Evolutionary conservation across 2,797 vertebrate genomes (phyloP).

Genomic region (Dendrocincla tyrannina): DNA sequence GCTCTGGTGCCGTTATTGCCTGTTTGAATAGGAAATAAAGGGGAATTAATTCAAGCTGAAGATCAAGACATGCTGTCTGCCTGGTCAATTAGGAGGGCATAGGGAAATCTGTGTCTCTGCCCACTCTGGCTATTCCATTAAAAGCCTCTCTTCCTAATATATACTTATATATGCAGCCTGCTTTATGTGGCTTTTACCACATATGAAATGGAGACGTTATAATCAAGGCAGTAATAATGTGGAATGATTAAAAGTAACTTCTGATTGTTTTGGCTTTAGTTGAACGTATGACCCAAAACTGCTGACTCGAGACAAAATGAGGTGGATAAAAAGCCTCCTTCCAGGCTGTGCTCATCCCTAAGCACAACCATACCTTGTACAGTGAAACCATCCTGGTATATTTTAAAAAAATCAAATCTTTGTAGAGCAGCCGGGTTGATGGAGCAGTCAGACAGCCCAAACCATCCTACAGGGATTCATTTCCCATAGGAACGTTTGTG

Average conservation of each 20-base stretch:
- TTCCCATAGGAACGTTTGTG: neutral
- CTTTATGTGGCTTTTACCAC: constrained; percentile 69
- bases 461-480: neutral
- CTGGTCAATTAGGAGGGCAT: constrained; percentile 21
- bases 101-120: neutral
- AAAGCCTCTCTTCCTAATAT: constrained; percentile 50
- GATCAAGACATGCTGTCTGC: constrained; percentile 57
- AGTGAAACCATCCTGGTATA: neutral
- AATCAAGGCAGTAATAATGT: constrained; percentile 42
- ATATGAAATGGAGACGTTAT: constrained; percentile 54
- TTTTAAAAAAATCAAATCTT: neutral
- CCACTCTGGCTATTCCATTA: constrained; percentile 7
- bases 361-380: neutral
- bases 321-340: neutral
- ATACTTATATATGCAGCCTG: constrained; percentile 47
- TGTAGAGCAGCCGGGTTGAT: neutral
- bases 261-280: constrained; percentile 67
- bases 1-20: neutral
- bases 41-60: neutral
- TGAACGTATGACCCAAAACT: constrained; percentile 16
- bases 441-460: neutral
- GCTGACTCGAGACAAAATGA: constrained; percentile 45
- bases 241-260: constrained; percentile 55
- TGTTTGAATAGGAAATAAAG: neutral
- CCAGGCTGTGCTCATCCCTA: neutral